These are phyloP conservation scores for Tachina lurida DNA, from an alignment of 2,888 invertebrate genomes.

Conservation along the genomic window DNA sequence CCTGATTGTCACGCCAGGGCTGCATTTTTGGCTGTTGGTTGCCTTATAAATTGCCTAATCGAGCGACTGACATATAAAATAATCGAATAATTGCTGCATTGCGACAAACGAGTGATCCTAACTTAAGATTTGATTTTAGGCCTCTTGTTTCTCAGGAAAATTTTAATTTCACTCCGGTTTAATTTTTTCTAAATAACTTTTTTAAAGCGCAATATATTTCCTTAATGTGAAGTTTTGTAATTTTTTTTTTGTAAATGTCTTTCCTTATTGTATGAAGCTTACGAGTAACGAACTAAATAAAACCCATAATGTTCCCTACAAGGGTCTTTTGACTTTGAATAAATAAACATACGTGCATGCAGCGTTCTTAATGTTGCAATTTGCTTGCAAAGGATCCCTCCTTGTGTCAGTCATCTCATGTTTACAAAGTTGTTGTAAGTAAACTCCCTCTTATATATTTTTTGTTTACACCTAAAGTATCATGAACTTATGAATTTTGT, in stretches of 20 bases:
- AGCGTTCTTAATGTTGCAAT: slow-evolving; percentile 30
- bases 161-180: too few species aligned
- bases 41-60: too few species aligned
- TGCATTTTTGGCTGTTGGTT: too few species aligned
- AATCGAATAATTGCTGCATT: too few species aligned
- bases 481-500: background rate
- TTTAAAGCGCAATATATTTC: background rate
- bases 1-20: too few species aligned
- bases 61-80: too few species aligned
- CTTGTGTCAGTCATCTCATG: slow-evolving; percentile 10
- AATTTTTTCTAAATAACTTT: too few species aligned
- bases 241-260: background rate
- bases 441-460: background rate
- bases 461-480: background rate
- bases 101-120: too few species aligned
- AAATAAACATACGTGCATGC: background rate
- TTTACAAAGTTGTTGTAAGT: background rate
- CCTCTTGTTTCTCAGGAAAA: too few species aligned
- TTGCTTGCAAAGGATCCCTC: background rate
- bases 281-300: background rate
- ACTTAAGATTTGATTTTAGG: too few species aligned
- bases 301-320: background rate
- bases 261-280: background rate
- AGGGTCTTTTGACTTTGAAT: slow-evolving; percentile 1
- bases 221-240: background rate